A percentile compares a stretch with the other conserved stretches of the same genome.
These are phyloP conservation scores for Halyomorpha halys DNA, from an alignment of 1,140 invertebrate genomes.

Conservation along the genomic window DNA sequence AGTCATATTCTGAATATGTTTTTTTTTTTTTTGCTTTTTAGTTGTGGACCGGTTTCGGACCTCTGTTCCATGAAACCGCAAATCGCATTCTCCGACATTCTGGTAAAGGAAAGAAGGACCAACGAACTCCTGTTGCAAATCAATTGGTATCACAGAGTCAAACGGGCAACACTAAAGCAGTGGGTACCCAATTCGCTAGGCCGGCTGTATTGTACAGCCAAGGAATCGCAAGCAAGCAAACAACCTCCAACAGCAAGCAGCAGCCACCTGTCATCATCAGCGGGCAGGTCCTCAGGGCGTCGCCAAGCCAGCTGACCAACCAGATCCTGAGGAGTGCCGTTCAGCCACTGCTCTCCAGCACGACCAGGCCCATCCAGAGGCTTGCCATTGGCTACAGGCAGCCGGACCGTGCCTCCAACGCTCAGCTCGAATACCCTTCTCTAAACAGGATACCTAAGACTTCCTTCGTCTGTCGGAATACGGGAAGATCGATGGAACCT, in stretches of 20 bases:
- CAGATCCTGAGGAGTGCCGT: background rate
- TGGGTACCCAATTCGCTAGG: background rate
- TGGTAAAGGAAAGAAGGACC: background rate
- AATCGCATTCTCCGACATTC: conserved; percentile 26
- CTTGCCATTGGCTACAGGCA: background rate
- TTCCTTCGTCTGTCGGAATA: conserved; percentile 25
- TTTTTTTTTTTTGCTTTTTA: conserved; percentile 22
- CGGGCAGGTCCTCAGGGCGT: background rate
- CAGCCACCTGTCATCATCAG: background rate
- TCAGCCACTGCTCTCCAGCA: background rate
- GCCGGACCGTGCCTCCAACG: background rate
- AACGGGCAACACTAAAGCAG: background rate
- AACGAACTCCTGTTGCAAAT: background rate
- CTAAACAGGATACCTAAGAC: conserved; percentile 23
- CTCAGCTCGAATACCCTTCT: conserved; percentile 18
- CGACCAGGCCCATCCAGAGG: background rate
- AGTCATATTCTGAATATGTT: background rate
- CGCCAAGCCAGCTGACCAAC: background rate
- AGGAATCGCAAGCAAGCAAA: background rate
- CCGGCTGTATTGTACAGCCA: background rate
- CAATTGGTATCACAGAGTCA: background rate
- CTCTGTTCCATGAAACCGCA: conserved; percentile 22
- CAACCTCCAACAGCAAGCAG: background rate
- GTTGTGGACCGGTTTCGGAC: conserved; percentile 28
- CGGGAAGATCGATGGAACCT: conserved; percentile 25